A percentile compares a stretch with the other conserved stretches of the same genome.
phyloP scores from a whole-genome alignment of 2,888 invertebrate genomes.

The Acleris emargana region DNA sequence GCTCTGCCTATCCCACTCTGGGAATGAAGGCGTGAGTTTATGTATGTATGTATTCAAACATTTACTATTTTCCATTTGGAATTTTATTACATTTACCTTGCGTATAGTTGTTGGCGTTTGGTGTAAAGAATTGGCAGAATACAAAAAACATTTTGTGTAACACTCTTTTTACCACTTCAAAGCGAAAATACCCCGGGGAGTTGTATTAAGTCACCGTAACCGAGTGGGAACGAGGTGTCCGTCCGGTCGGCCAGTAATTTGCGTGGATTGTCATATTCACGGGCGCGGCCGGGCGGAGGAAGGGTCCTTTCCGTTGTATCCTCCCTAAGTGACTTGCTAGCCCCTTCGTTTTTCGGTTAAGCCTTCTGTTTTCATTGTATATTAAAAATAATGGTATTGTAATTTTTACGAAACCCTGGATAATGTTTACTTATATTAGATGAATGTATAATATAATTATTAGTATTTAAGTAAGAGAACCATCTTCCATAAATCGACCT shows the following conservation, averaged over 20 bases:
- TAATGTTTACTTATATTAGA: not conserved
- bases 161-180: no score
- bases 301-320: slow-evolving; percentile 23
- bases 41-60: no score
- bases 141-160: no score
- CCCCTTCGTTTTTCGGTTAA: slow-evolving; percentile 28
- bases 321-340: slow-evolving; percentile 29
- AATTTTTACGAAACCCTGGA: slow-evolving; percentile 16
- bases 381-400: slow-evolving; percentile 31
- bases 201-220: not conserved
- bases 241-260: slow-evolving; percentile 22
- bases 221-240: slow-evolving; percentile 26
- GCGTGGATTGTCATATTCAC: slow-evolving; percentile 29
- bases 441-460: no score
- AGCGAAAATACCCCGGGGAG: not conserved
- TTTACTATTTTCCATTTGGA: no score
- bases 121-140: no score
- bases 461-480: no score
- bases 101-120: no score
- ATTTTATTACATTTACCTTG: no score
- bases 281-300: slow-evolving; percentile 20
- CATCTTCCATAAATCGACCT: no score
- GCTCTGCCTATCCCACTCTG: no score
- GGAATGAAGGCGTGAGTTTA: no score
- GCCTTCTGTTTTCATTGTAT: slow-evolving; percentile 28